Evolutionary conservation across 2,888 invertebrate species (phyloP), one percentile per base, ranked within the genome.

Genomic region (Callyntrura guangdongensis): DNA sequence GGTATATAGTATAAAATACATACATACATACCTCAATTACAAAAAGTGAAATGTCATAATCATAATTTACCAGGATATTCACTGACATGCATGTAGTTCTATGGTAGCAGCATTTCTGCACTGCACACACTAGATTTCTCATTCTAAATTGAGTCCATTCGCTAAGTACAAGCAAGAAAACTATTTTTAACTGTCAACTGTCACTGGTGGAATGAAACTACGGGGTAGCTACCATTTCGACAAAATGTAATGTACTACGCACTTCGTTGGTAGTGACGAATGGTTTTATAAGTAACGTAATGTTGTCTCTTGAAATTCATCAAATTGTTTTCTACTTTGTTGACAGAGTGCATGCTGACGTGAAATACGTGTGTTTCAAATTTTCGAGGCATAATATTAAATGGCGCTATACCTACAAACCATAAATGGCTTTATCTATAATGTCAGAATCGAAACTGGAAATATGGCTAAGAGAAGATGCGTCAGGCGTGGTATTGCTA

Each of bases 121-220:
- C n/a, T n/a, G n/a, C n/a, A n/a, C n/a, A n/a, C n/a, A n/a, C n/a
- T n/a, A n/a, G n/a, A n/a, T n/a, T n/a, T n/a, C n/a, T n/a, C n/a
- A n/a, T n/a, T 69, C 36, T 69, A 45, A 47, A 74, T 20, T 22
- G 74, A 49, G 49, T 72, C 12, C n/a, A 45, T 67, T 67, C 22
- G 5, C 6, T 36, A 36, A 61, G 20, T 69, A 17, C 69, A 45
- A 6, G 36, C 8, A 20, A 22, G 74, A 74, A 74, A 74, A 17
- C 74, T 47, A 74, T 74, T 72, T 47, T 72, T 74, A 74, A 74
- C 74, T 74, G 74, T 74, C 74, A 49, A 74, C 74, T 74, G 74
- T 74, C 74, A 49, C 17, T 45, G n/a, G 6, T 45, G 22, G 17
- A 45, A 69, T 5, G 45, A 45, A 69, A 17, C 11, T 49, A 49